phyloP scores from a whole-genome alignment of 2,113 vertebrate species.

The Phylloscopus trochiloides region DNA sequence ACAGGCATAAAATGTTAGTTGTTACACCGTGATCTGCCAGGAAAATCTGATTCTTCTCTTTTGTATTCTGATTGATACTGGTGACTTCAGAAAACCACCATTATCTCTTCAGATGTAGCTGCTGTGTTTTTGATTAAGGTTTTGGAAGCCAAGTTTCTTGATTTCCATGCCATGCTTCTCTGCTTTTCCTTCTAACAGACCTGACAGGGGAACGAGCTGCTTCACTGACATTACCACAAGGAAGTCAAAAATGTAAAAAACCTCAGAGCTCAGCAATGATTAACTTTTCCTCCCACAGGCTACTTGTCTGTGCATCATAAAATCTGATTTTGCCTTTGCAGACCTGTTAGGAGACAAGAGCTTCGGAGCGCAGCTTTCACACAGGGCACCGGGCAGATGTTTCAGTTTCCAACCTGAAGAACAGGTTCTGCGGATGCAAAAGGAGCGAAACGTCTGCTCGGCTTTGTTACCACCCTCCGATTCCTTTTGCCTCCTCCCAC shows the following conservation, averaged over 20 bases:
- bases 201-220: not conserved
- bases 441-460: not conserved
- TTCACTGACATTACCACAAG: not conserved
- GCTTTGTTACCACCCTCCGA: slow-evolving; percentile 15
- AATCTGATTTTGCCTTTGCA: not conserved
- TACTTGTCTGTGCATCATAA: not conserved
- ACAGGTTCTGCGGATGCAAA: slow-evolving; percentile 62
- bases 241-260: slow-evolving; percentile 34
- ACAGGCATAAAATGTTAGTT: no score
- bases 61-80: not conserved
- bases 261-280: slow-evolving; percentile 5
- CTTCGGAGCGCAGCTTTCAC: not conserved
- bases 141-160: not conserved
- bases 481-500: slow-evolving; percentile 57
- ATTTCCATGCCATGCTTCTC: not conserved
- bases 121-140: not conserved
- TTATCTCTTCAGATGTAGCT: not conserved
- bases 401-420: slow-evolving; percentile 62
- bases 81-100: not conserved
- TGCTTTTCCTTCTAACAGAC: not conserved
- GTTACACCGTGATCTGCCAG: not conserved
- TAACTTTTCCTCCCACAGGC: slow-evolving; percentile 43
- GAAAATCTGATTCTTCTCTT: not conserved
- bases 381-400: not conserved
- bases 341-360: not conserved